phyloP scores from a whole-genome alignment of 2,113 vertebrate genomes.

The Phalacrocorax carbo region DNA sequence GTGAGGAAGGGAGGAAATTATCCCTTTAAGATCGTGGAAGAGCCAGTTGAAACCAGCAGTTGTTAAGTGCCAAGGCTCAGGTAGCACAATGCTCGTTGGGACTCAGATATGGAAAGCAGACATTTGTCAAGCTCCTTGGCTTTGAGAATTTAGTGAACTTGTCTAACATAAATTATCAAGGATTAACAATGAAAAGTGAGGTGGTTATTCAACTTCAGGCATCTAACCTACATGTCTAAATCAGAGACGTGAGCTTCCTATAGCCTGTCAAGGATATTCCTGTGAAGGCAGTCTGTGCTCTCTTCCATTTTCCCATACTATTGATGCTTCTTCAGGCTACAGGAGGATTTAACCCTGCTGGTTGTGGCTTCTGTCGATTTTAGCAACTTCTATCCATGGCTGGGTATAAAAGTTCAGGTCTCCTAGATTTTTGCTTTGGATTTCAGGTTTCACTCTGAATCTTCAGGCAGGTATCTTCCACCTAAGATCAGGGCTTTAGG shows the following conservation, averaged over 20 bases:
- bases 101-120: background rate
- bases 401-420: background rate
- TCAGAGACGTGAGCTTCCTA: background rate
- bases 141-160: background rate
- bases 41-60: background rate
- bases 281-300: background rate
- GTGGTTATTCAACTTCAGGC: background rate
- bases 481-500: background rate
- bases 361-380: background rate
- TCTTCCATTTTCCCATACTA: background rate
- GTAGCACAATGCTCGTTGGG: background rate
- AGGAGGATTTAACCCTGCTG: background rate
- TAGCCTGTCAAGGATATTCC: background rate
- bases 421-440: background rate
- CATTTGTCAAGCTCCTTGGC: background rate
- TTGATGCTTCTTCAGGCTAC: background rate
- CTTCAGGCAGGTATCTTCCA: background rate
- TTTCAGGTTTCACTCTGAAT: background rate
- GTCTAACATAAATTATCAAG: slow-evolving; percentile 14
- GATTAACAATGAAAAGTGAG: background rate
- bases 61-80: background rate
- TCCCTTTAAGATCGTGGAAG: background rate
- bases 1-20: background rate
- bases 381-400: background rate
- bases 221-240: background rate